Evolutionary conservation across 2,888 invertebrate genomes (phyloP), one percentile per base, ranked within the genome.

Genomic region (Stenolophus ochropezus): DNA sequence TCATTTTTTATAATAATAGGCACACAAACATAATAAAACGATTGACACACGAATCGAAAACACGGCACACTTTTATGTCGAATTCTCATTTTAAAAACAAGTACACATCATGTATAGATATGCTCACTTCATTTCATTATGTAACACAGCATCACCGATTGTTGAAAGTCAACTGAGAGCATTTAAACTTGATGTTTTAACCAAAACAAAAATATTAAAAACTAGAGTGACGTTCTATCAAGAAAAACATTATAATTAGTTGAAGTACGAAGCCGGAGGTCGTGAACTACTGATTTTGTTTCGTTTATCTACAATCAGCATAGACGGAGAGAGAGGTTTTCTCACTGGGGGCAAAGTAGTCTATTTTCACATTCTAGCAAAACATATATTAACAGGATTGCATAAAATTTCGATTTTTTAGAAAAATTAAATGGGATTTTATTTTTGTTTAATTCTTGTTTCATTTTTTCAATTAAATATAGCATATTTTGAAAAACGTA

Each of bases 31-130:
- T 69, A 77, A 77, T 82, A 82, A 58, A 74, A 82, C 14, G 76
- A 82, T 33, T 82, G 82, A 53, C 82, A 82, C 23, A 82, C 58
- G 56, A 82, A 82, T 71, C 82, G 47, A 47, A 76, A 82, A 47
- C 82, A 82, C 5, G 82, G 82, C 0, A 82, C 77, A 82, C 82
- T 82, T 71, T 82, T 82, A 47, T 82, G 76, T 1, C 76, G 49
- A 65, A 82, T 53, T 76, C 71, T 61, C 82, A 82, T 82, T 33
- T 76, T 82, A 42, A 33, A 4, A 23, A 74, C 74, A 23, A 71
- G 4, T 47, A 53, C 51, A 53, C 6, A 5, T 16, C 25, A 58
- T 58, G 23, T 47, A 4, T 56, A 20, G 1, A 3, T 21, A n/a
- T 58, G 6, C 58, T 8, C 58, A 58, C 23, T 58, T 58, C n/a